Percentiles rank a stretch among this genome's conserved stretches.
phyloP scores from a whole-genome alignment of 2,797 vertebrate species.

The Etheostoma nigrum region DNA sequence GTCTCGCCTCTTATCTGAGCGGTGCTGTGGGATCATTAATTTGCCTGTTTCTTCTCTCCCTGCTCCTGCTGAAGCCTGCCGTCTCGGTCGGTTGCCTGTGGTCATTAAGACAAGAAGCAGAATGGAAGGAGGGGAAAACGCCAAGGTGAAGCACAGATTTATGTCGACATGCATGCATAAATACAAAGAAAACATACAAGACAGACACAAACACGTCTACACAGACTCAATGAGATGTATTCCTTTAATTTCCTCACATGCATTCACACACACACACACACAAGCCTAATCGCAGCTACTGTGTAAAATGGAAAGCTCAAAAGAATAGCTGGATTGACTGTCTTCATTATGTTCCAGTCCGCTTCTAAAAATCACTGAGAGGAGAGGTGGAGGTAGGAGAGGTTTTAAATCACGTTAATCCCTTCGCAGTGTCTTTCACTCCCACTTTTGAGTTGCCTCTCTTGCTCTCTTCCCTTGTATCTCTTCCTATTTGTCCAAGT shows the following conservation, averaged over 20 bases:
- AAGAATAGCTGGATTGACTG: constrained; percentile 66
- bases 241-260: constrained; percentile 37
- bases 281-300: constrained; percentile 37
- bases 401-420: constrained; percentile 78
- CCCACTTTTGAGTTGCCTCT: constrained; percentile 45
- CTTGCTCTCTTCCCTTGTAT: constrained; percentile 40
- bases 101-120: constrained; percentile 54
- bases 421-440: constrained; percentile 56
- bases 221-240: constrained; percentile 23
- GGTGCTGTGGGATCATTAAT: constrained; percentile 67
- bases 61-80: constrained; percentile 56
- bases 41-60: constrained; percentile 45
- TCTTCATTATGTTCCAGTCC: constrained; percentile 74
- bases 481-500: constrained; percentile 59
- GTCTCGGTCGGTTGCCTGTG: constrained; percentile 63
- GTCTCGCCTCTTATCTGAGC: constrained; percentile 51
- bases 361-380: constrained; percentile 59
- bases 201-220: constrained; percentile 7
- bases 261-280: constrained; percentile 14
- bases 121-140: constrained; percentile 27
- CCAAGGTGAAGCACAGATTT: constrained; percentile 40
- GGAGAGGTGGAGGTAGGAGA: constrained; percentile 50
- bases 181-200: constrained; percentile 25
- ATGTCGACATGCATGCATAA: constrained; percentile 33
- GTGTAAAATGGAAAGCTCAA: constrained; percentile 55